Percentiles rank a stretch among this genome's conserved stretches.
Conservation (phyloP, 2,888 invertebrate species). For the Caenorhabditis virilis region DNA sequence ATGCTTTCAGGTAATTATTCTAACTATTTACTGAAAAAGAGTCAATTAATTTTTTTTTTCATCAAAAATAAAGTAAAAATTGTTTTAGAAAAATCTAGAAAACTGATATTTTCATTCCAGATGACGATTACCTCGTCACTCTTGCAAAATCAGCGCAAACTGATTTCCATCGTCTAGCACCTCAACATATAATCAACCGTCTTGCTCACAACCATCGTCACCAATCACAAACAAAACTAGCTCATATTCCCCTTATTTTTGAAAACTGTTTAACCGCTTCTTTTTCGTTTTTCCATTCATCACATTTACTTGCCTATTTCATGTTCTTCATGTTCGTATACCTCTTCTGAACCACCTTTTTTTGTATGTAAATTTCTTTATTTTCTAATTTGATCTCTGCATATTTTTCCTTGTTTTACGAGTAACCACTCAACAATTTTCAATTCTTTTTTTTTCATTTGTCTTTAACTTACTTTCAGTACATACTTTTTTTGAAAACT, state of each 20-base stretch:
- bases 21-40: too few relatives aligned
- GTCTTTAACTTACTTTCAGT: too few relatives aligned
- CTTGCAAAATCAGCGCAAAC: constrained; percentile 41
- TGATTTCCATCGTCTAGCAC: constrained; percentile 43
- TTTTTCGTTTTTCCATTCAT: constrained; percentile 77
- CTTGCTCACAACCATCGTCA: constrained; percentile 10
- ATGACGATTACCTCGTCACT: constrained; percentile 39
- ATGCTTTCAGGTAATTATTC: constrained; percentile 72
- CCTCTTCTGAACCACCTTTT: neutral
- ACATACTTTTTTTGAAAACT: too few relatives aligned
- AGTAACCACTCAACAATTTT: too few relatives aligned
- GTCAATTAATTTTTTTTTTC: neutral
- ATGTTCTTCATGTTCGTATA: neutral
- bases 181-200: constrained; percentile 21
- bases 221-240: too few relatives aligned
- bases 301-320: neutral
- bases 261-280: constrained; percentile 16
- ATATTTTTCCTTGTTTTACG: too few relatives aligned
- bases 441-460: too few relatives aligned
- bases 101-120: constrained; percentile 57
- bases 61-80: neutral
- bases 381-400: too few relatives aligned
- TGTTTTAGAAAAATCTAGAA: neutral
- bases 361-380: too few relatives aligned
- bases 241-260: constrained; percentile 1